These are phyloP conservation scores for Hystrix brachyura DNA, from an alignment of 2,113 vertebrate species.

Conservation along the genomic window DNA sequence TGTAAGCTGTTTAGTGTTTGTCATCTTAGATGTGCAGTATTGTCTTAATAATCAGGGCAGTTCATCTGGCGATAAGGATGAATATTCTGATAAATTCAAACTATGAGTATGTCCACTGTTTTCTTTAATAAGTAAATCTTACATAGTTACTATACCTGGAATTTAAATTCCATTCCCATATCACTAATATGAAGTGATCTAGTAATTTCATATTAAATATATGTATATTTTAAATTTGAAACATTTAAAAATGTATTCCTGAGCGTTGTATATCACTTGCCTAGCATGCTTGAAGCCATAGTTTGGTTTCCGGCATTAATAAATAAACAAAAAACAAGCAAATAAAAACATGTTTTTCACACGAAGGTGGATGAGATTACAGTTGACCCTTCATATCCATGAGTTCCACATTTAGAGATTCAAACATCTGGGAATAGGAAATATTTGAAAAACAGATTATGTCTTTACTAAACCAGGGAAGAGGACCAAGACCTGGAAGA, in stretches of 20 bases:
- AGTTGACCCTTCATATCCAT: not conserved
- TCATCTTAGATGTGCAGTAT: not conserved
- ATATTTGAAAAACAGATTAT: not conserved
- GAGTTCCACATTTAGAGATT: not conserved
- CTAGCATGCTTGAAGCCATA: no score
- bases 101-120: not conserved
- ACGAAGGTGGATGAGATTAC: not conserved
- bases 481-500: no score
- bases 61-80: conserved; percentile 1
- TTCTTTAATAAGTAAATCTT: not conserved
- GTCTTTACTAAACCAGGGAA: not conserved
- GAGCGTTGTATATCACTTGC: no score
- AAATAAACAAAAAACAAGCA: no score
- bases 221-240: not conserved
- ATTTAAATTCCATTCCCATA: not conserved
- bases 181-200: not conserved
- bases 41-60: not conserved
- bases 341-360: not conserved
- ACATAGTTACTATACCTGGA: not conserved
- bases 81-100: not conserved
- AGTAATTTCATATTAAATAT: not conserved
- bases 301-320: no score
- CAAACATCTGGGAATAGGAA: not conserved
- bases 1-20: not conserved
- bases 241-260: not conserved